Evolutionary conservation across 2,113 vertebrate genomes (phyloP).

Genomic region (Narcine bancroftii): DNA sequence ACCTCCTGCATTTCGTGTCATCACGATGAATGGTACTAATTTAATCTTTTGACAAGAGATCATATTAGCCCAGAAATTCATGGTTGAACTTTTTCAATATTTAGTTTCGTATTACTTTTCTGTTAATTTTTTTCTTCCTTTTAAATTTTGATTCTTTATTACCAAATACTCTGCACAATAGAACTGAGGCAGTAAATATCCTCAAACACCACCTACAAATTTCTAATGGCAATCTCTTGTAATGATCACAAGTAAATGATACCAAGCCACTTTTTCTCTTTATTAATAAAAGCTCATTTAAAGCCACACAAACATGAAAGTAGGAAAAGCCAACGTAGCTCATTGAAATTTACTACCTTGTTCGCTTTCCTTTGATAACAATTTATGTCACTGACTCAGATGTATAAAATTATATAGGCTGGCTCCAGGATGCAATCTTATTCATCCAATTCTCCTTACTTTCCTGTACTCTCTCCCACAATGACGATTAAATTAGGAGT

Average conservation of each 20-base stretch:
- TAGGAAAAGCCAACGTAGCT: not conserved
- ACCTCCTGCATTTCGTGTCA: not conserved
- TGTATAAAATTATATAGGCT: no score
- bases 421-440: no score
- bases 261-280: not conserved
- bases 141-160: conserved; percentile 1
- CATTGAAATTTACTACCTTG: no score
- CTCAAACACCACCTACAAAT: not conserved
- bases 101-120: not conserved
- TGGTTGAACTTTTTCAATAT: not conserved
- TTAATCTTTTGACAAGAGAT: not conserved
- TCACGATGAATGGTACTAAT: not conserved
- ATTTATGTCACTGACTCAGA: no score
- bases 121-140: not conserved
- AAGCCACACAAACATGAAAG: not conserved
- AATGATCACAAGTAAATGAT: not conserved
- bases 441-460: no score
- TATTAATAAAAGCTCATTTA: not conserved
- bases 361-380: no score
- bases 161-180: no score
- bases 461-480: no score
- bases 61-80: not conserved
- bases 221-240: not conserved
- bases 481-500: not conserved
- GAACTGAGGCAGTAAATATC: not conserved